These are phyloP conservation scores for Hydrocynus forskahlii DNA, from an alignment of 2,797 vertebrate genomes.

Conservation along the genomic window DNA sequence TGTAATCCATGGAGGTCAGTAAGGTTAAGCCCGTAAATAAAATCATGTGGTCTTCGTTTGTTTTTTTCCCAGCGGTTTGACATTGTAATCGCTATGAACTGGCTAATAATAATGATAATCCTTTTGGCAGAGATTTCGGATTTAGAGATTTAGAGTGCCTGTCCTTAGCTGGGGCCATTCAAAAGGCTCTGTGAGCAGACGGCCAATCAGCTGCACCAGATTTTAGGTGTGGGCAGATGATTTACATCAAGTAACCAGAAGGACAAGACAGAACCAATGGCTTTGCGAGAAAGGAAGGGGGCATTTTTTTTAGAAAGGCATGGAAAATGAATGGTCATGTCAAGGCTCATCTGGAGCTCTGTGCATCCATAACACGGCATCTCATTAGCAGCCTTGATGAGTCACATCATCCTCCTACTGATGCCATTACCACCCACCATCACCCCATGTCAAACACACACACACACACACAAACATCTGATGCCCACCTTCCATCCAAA, in stretches of 20 bases:
- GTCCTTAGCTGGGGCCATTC: slow-evolving; percentile 17
- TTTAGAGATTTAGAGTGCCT: slow-evolving; percentile 26
- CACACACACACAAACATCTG: slow-evolving; percentile 40
- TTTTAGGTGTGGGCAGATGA: slow-evolving; percentile 17
- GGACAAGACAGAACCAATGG: background rate
- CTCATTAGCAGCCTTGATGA: slow-evolving; percentile 62
- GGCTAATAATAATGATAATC: slow-evolving; percentile 48
- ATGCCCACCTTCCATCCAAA: slow-evolving; percentile 31
- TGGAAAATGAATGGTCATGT: slow-evolving; percentile 21
- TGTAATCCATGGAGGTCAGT: slow-evolving; percentile 14
- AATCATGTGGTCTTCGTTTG: slow-evolving; percentile 24
- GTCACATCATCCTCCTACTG: slow-evolving; percentile 57
- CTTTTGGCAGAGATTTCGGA: slow-evolving; percentile 36
- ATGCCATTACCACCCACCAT: slow-evolving; percentile 53
- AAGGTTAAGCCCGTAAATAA: slow-evolving; percentile 33
- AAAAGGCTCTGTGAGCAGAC: slow-evolving; percentile 33
- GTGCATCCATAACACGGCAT: slow-evolving; percentile 51
- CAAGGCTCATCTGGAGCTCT: slow-evolving; percentile 32
- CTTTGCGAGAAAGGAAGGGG: background rate
- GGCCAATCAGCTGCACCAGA: background rate
- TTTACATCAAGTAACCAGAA: background rate
- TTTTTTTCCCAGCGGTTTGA: slow-evolving; percentile 24
- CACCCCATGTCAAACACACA: slow-evolving; percentile 29
- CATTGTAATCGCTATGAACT: slow-evolving; percentile 29
- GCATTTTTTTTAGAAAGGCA: background rate